Evolutionary conservation across 2,888 invertebrate species (phyloP).

Genomic region (Catocala sponsa): DNA sequence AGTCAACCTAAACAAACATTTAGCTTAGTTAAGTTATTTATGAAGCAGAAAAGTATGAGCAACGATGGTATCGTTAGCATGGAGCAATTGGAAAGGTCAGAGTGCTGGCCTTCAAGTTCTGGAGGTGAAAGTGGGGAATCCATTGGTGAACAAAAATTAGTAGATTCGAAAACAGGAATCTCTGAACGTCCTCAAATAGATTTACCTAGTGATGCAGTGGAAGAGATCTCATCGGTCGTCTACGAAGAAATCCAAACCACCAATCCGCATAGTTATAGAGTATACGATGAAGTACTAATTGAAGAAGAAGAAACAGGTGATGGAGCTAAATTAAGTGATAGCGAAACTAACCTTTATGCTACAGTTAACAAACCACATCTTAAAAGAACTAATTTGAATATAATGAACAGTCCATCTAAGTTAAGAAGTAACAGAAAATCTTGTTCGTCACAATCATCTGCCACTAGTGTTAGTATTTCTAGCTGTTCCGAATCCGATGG

Average conservation of each 20-base stretch:
- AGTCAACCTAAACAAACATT: constrained; percentile 91
- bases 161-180: constrained; percentile 61
- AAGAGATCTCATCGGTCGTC: constrained; percentile 72
- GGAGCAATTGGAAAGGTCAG: constrained; percentile 92
- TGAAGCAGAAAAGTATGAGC: constrained; percentile 96
- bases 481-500: constrained; percentile 87
- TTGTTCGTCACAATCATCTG: constrained; percentile 83
- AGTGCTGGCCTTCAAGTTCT: constrained; percentile 92
- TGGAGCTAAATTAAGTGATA: constrained; percentile 76
- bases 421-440: constrained; percentile 77
- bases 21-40: constrained; percentile 95
- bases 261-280: constrained; percentile 75
- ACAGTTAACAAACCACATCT: constrained; percentile 82
- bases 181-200: constrained; percentile 83
- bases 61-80: constrained; percentile 92
- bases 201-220: constrained; percentile 85
- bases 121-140: constrained; percentile 89
- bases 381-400: constrained; percentile 85
- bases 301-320: constrained; percentile 83
- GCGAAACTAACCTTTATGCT: constrained; percentile 81
- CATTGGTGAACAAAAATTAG: constrained; percentile 80
- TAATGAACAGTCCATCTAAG: constrained; percentile 83
- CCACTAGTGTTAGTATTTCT: constrained; percentile 85
- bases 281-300: constrained; percentile 81
- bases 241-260: constrained; percentile 77